Conservation (phyloP, 37 sponge, comb jelly and placozoan genomes). For the Bolinopsis microptera region DNA sequence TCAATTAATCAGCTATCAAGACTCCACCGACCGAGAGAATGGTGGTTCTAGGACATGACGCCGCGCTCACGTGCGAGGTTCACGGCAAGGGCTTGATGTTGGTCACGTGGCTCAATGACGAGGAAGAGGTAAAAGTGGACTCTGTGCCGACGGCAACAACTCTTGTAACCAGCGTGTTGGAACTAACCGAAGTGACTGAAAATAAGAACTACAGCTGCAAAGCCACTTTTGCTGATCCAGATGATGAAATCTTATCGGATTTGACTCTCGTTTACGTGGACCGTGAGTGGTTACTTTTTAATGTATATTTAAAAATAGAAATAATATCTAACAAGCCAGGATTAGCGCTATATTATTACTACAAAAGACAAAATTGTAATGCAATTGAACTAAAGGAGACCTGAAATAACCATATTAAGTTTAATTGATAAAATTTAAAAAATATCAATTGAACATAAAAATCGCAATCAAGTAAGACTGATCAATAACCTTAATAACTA, state of each 20-base stretch:
- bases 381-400: too few species aligned
- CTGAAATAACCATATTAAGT: too few species aligned
- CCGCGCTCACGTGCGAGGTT: neutral
- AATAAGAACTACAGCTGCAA: neutral
- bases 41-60: neutral
- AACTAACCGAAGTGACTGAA: neutral
- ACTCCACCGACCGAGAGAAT: neutral
- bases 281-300: neutral
- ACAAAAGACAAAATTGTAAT: too few species aligned
- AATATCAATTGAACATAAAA: too few species aligned
- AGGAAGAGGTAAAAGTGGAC: constrained; percentile 1
- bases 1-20: constrained; percentile 57
- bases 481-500: too few species aligned
- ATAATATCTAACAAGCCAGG: neutral
- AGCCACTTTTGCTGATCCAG: neutral
- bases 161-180: constrained; percentile 6
- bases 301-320: neutral
- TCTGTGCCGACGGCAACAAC: neutral
- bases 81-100: neutral
- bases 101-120: neutral
- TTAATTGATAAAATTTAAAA: too few species aligned
- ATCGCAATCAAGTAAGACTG: too few species aligned
- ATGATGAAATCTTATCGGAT: neutral
- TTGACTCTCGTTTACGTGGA: neutral
- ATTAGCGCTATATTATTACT: too few species aligned